These are phyloP conservation scores for Saturnia japonica DNA, from an alignment of 2,888 invertebrate genomes.

Conservation along the genomic window DNA sequence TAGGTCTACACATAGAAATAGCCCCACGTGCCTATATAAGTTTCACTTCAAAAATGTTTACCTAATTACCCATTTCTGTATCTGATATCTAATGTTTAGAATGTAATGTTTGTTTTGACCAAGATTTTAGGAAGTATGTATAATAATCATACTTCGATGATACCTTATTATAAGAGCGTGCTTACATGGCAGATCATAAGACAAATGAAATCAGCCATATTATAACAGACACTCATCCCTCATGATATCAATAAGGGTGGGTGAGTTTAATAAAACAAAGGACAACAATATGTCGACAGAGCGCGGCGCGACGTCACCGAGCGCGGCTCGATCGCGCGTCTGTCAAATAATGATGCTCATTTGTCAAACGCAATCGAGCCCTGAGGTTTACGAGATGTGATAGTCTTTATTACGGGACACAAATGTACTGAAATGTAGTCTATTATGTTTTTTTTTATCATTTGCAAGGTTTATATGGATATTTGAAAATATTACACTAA, in stretches of 20 bases:
- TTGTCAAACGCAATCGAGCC: constrained; percentile 75
- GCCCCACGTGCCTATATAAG: no score
- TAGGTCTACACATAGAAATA: no score
- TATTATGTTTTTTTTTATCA: constrained; percentile 27
- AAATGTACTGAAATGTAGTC: constrained; percentile 27
- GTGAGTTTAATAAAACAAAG: constrained; percentile 79
- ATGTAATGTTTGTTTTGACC: background rate
- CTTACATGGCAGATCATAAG: constrained; percentile 39
- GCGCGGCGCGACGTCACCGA: constrained; percentile 33
- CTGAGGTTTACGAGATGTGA: constrained; percentile 31
- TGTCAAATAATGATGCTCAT: constrained; percentile 80
- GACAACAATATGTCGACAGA: constrained; percentile 75
- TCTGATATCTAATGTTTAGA: background rate
- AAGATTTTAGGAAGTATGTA: background rate
- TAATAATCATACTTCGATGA: background rate
- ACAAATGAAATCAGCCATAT: constrained; percentile 43
- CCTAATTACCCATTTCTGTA: no score
- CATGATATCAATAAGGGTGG: constrained; percentile 54
- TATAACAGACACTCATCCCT: constrained; percentile 55
- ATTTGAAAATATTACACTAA: background rate
- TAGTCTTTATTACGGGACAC: constrained; percentile 39
- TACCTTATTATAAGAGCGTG: background rate
- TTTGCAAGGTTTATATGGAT: background rate
- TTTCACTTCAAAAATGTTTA: no score
- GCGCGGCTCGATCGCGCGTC: constrained; percentile 65